A percentile compares a stretch with the other conserved stretches of the same genome.
phyloP scores from a whole-genome alignment of 2,888 invertebrate species.

The Eupithecia dodoneata region DNA sequence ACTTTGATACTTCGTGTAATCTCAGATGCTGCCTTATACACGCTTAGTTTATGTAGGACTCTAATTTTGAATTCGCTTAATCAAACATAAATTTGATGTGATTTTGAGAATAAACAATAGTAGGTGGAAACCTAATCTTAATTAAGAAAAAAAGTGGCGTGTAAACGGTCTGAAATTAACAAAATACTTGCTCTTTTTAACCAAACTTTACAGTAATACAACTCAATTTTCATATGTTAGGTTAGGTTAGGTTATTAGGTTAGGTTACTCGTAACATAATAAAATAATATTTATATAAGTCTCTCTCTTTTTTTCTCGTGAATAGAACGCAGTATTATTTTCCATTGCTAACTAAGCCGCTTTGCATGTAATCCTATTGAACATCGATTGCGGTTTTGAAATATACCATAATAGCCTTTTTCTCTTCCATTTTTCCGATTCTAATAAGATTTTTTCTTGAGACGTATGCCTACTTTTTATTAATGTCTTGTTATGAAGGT shows the following conservation, averaged over 20 bases:
- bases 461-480: not conserved
- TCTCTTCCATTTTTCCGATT: not conserved
- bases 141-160: not conserved
- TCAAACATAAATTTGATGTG: not conserved
- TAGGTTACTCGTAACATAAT: not conserved
- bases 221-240: not conserved
- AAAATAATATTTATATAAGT: not conserved
- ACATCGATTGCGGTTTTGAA: conserved; percentile 10
- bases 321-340: conserved; percentile 35
- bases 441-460: not conserved
- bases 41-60: not conserved
- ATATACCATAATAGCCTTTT: conserved; percentile 8
- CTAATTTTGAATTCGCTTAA: not conserved
- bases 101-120: not conserved
- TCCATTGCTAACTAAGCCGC: conserved; percentile 25
- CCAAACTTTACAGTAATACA: not conserved
- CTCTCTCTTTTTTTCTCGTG: conserved; percentile 3
- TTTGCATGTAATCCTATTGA: conserved; percentile 18
- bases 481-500: not conserved
- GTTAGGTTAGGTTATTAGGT: no score
- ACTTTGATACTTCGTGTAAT: conserved; percentile 40
- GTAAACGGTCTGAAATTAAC: not conserved
- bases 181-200: not conserved
- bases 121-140: not conserved
- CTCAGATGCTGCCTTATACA: conserved; percentile 27